Evolutionary conservation across 2,797 vertebrate species (phyloP).

Genomic region (Molossus alvarezi): DNA sequence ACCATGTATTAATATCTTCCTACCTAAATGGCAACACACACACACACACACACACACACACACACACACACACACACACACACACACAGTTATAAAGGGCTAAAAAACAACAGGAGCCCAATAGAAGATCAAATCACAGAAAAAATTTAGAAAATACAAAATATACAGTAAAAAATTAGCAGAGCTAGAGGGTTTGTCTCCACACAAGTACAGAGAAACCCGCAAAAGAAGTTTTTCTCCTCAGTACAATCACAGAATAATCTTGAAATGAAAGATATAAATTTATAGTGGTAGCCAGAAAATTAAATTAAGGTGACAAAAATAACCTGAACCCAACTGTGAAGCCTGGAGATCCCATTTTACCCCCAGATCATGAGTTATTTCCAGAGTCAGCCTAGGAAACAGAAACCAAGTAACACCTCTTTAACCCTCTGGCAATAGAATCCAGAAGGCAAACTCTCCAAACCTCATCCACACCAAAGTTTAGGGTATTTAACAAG

Average conservation of each 20-base stretch:
- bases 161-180: not conserved
- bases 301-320: conserved; percentile 17
- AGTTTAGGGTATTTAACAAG: not conserved
- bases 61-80: not conserved
- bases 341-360: not conserved
- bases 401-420: not conserved
- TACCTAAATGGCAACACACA: not conserved
- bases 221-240: not conserved
- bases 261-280: not conserved
- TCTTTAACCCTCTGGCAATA: not conserved
- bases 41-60: not conserved
- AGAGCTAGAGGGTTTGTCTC: not conserved
- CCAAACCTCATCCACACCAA: not conserved
- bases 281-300: not conserved
- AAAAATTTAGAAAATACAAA: not conserved
- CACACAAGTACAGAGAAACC: not conserved
- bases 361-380: not conserved
- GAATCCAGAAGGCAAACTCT: not conserved
- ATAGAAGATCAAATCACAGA: not conserved
- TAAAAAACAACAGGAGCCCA: not conserved
- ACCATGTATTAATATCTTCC: not conserved
- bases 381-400: not conserved
- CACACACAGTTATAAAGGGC: not conserved
- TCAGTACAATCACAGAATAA: not conserved
- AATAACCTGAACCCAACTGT: not conserved